These are phyloP conservation scores for Gymnoscopelus microlampas DNA, from an alignment of 2,797 vertebrate species.

Conservation along the genomic window DNA sequence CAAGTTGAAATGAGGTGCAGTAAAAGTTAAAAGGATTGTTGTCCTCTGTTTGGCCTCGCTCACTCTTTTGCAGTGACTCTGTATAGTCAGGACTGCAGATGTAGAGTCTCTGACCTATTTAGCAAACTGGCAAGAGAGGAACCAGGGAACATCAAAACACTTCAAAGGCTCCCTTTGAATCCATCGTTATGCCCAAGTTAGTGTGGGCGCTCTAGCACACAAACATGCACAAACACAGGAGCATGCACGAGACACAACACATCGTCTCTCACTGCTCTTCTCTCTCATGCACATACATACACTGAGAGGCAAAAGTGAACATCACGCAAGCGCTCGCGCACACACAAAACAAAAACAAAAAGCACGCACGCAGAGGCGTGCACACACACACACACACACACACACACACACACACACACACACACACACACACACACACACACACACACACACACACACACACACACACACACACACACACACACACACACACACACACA, in stretches of 20 bases:
- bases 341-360: slow-evolving; percentile 51
- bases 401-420: slow-evolving; percentile 6
- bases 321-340: slow-evolving; percentile 33
- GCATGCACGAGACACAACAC: slow-evolving; percentile 1
- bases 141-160: slow-evolving; percentile 84
- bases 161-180: slow-evolving; percentile 84
- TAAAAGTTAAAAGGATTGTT: slow-evolving; percentile 61
- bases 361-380: background rate
- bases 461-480: slow-evolving; percentile 38
- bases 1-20: slow-evolving; percentile 34
- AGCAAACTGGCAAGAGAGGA: slow-evolving; percentile 84
- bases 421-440: slow-evolving; percentile 17
- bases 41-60: slow-evolving; percentile 62
- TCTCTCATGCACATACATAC: background rate
- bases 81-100: slow-evolving; percentile 65
- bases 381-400: slow-evolving; percentile 9
- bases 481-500: slow-evolving; percentile 34
- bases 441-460: slow-evolving; percentile 23
- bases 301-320: background rate
- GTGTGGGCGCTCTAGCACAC: slow-evolving; percentile 38
- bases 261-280: no score
- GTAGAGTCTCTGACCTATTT: slow-evolving; percentile 84
- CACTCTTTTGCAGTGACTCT: slow-evolving; percentile 63
- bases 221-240: slow-evolving; percentile 15
- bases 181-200: slow-evolving; percentile 78